phyloP scores from a whole-genome alignment of 2,888 invertebrate genomes.

The Trichopoda pennipes region DNA sequence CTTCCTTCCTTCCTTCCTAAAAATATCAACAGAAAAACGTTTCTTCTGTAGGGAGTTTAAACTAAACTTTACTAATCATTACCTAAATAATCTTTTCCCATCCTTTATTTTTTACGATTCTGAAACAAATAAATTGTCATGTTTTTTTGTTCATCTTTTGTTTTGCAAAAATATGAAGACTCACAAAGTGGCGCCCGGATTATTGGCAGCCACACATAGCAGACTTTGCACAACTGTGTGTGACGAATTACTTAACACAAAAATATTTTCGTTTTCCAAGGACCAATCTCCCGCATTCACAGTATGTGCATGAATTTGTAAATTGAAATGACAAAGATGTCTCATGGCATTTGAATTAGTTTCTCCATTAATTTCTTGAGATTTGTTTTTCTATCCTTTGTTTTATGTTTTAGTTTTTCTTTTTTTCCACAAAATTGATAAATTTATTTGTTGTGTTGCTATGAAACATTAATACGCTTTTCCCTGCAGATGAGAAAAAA shows the following conservation, averaged over 20 bases:
- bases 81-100: slow-evolving; percentile 39
- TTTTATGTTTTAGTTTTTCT: not conserved
- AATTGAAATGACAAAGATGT: slow-evolving; percentile 48
- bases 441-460: slow-evolving; percentile 23
- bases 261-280: not conserved
- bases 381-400: slow-evolving; percentile 25
- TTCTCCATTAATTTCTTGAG: slow-evolving; percentile 58
- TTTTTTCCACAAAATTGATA: slow-evolving; percentile 8
- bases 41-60: slow-evolving; percentile 48
- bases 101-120: slow-evolving; percentile 47
- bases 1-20: slow-evolving; percentile 2
- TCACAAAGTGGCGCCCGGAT: slow-evolving; percentile 63
- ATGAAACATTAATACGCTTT: slow-evolving; percentile 11
- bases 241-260: slow-evolving; percentile 29
- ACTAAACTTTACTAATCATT: slow-evolving; percentile 40
- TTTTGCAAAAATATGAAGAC: slow-evolving; percentile 31
- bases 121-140: slow-evolving; percentile 48
- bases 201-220: slow-evolving; percentile 61
- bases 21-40: slow-evolving; percentile 36
- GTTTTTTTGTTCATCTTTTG: slow-evolving; percentile 19
- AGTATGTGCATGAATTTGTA: slow-evolving; percentile 34
- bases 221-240: slow-evolving; percentile 15
- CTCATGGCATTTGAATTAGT: slow-evolving; percentile 61
- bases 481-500: not conserved
- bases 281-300: slow-evolving; percentile 45